phyloP scores from a whole-genome alignment of 2,797 vertebrate species.

The Trichosurus vulpecula region DNA sequence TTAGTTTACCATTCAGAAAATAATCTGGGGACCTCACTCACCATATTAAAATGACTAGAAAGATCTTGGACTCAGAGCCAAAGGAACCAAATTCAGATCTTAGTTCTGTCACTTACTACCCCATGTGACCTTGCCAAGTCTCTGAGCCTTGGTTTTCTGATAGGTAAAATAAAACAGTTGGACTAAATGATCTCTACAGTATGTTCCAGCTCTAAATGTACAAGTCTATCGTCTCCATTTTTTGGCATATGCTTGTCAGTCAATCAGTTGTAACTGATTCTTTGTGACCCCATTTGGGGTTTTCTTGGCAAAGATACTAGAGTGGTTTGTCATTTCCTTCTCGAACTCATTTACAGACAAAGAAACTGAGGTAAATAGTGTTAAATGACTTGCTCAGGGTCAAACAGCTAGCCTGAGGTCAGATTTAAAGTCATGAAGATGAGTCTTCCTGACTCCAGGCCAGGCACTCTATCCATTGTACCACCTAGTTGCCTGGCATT shows the following conservation, averaged over 20 bases:
- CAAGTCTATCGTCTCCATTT: background rate
- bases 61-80: background rate
- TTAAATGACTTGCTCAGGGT: too few species aligned
- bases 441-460: too few species aligned
- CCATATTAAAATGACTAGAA: background rate
- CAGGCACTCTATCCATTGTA: too few species aligned
- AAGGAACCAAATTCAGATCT: background rate
- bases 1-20: background rate
- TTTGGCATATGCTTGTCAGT: background rate
- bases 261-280: too few species aligned
- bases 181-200: background rate
- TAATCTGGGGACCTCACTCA: background rate
- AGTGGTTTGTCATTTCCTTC: too few species aligned
- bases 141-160: background rate
- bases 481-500: background rate
- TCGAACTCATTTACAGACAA: too few species aligned
- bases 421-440: too few species aligned
- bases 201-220: background rate
- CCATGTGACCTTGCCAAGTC: background rate
- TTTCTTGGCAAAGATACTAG: too few species aligned
- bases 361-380: too few species aligned
- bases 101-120: background rate
- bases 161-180: background rate
- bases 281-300: too few species aligned
- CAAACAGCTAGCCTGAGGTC: too few species aligned